Evolutionary conservation across 1,140 invertebrate species (phyloP).

Genomic region (Trinorchestia longiramus): DNA sequence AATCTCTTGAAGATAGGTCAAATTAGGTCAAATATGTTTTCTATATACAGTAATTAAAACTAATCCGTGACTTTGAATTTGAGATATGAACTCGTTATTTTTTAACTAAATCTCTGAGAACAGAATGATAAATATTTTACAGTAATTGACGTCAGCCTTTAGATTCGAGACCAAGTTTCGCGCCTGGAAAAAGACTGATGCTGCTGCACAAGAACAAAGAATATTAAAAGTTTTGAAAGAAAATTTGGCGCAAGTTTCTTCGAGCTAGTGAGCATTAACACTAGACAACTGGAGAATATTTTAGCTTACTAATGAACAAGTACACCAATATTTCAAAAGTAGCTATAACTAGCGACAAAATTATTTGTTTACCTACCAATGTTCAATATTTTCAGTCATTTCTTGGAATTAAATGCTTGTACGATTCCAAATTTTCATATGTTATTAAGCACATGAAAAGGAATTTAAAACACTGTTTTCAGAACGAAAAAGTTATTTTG

Average conservation of each 20-base stretch:
- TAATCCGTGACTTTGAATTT: not conserved
- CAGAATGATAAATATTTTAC: not conserved
- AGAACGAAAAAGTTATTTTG: too few species aligned
- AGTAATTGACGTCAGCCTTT: not conserved
- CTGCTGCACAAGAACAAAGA: not conserved
- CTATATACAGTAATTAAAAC: not conserved
- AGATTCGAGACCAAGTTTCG: not conserved
- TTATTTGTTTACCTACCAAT: too few species aligned
- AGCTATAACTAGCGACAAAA: too few species aligned
- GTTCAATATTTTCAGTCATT: too few species aligned
- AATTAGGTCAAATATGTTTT: not conserved
- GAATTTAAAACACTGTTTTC: too few species aligned
- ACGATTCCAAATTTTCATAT: too few species aligned
- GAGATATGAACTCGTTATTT: not conserved
- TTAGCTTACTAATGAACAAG: not conserved
- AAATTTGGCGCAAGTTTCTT: not conserved
- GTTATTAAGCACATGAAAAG: too few species aligned
- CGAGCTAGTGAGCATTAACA: not conserved
- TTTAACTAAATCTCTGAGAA: not conserved
- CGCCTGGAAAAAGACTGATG: not conserved
- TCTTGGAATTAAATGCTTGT: too few species aligned
- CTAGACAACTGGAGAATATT: not conserved
- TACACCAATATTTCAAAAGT: not conserved
- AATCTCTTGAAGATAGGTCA: not conserved
- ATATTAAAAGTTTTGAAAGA: not conserved